Evolutionary conservation across 2,113 vertebrate genomes (phyloP), one percentile per base, ranked within the genome.

Genomic region (Ancistrus triradiatus): DNA sequence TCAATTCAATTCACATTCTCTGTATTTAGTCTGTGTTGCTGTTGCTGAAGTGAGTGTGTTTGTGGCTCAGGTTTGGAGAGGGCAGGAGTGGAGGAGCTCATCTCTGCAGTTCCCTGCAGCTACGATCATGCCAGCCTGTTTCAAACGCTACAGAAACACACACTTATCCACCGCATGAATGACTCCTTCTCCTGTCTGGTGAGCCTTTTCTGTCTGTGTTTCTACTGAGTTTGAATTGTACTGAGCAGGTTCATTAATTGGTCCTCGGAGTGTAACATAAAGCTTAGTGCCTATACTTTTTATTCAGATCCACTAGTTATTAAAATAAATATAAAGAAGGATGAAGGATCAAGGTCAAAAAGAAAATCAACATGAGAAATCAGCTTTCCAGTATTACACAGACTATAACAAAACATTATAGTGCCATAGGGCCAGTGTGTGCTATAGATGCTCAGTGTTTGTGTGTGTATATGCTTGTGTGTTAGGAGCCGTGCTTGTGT

Each of bases 121-220:
- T 95, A 93, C 55, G 88, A 95, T 81, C 95, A 98, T 11, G 84
- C 92, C 40, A 83, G 85, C 68, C 89, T 98, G 72, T 98, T 98
- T 80, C 82, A 81, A 89, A 51, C 91, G 42, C 87, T 98, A 69
- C 95, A 98, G 87, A 90, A 88, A 59, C 80, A 87, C 84, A 98
- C 96, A 21, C 87, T 98, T 80, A 86, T 91, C 80, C 95, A 98
- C 77, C 90, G 95, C 76, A 91, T 98, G 89, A 95, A 90, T 46
- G 96, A 98, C 86, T 97, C 94, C 71, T 97, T 94, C 85, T 98
- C 96, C 87, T 98, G 94, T 78, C 90, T 98, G 91, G 95, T 98
- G 61, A 75, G 72, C 31, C 19, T n/a, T 18, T 8, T 15, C 7
- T 46, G 14, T 42, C 31, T 40, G 51, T 63, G 51, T 60, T 55